Evolutionary conservation across 2,113 vertebrate genomes (phyloP).

Genomic region (Lasiurus cinereus): DNA sequence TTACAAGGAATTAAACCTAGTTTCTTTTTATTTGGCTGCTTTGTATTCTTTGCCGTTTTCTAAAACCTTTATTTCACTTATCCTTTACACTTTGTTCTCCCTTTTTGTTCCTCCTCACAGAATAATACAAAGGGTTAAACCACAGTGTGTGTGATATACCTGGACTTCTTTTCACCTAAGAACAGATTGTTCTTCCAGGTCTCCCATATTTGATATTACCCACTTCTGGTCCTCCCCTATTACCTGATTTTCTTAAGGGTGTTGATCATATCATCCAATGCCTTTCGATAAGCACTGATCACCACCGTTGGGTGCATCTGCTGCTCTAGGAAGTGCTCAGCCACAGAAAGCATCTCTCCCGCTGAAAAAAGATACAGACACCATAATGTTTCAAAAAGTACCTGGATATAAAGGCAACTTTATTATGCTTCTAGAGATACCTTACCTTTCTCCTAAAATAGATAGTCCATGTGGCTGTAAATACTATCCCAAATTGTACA

Average conservation of each 20-base stretch:
- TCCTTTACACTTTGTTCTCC: not conserved
- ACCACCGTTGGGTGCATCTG: constrained; percentile 98
- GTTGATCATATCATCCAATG: constrained; percentile 95
- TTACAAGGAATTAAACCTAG: not conserved
- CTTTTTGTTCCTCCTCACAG: not conserved
- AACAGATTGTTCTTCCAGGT: not conserved
- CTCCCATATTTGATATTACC: not conserved
- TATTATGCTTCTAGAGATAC: constrained; percentile 13
- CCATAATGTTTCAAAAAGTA: not conserved
- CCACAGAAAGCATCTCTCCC: constrained; percentile 97
- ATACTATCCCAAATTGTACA: not conserved
- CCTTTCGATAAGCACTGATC: constrained; percentile 94
- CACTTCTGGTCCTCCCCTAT: fast-evolving
- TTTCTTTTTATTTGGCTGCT: not conserved
- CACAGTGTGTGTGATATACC: too few relatives aligned
- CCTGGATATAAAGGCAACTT: not conserved
- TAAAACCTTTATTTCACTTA: not conserved
- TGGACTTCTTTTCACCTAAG: not conserved
- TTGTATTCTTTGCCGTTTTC: not conserved
- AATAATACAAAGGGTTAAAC: not conserved
- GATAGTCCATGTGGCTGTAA: not conserved
- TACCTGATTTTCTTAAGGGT: constrained; percentile 93
- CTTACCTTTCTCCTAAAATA: not conserved
- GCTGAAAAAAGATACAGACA: constrained; percentile 85
- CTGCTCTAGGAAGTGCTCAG: constrained; percentile 97